A percentile compares a stretch with the other conserved stretches of the same genome.
Evolutionary conservation across 2,888 invertebrate species (phyloP).

Genomic region (Amblyjoppa proteus): DNA sequence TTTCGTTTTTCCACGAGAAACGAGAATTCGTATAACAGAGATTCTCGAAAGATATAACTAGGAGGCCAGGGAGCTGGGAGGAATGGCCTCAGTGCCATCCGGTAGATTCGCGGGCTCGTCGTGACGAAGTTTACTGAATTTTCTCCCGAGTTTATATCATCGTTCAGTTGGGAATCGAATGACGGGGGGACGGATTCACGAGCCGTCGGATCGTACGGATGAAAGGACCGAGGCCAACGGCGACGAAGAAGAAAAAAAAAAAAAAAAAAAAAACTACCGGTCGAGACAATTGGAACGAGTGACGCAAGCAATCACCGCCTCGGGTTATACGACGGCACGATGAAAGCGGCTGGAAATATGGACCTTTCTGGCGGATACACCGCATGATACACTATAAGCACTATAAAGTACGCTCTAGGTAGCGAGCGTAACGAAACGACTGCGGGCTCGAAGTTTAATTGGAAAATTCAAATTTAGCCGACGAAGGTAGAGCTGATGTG

Average conservation of each 20-base stretch:
- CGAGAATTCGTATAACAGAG: constrained; percentile 20
- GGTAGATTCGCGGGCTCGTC: constrained; percentile 30
- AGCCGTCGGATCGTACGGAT: background rate
- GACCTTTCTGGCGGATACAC: background rate
- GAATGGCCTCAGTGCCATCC: constrained; percentile 19
- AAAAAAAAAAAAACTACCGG: constrained; percentile 24
- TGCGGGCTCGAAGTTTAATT: constrained; percentile 29
- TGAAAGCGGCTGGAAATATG: background rate
- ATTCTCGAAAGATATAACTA: constrained; percentile 1
- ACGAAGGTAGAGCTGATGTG: background rate
- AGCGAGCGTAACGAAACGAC: constrained; percentile 23
- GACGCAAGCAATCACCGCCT: constrained; percentile 28
- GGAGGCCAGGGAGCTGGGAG: constrained; percentile 7
- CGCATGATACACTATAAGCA: background rate
- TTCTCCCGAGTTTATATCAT: constrained; percentile 48
- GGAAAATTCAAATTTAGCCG: constrained; percentile 44
- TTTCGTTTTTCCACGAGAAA: constrained; percentile 34
- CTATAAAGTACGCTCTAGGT: background rate
- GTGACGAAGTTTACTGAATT: constrained; percentile 57
- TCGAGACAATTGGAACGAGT: constrained; percentile 52
- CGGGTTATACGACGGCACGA: background rate
- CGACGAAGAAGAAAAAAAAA: constrained; percentile 2
- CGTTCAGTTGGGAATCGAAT: constrained; percentile 18
- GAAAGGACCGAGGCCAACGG: constrained; percentile 6
- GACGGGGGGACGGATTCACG: background rate